Percentiles rank a stretch among this genome's conserved stretches.
Conservation (phyloP, 1,140 invertebrate genomes). For the Penaeus japonicus region DNA sequence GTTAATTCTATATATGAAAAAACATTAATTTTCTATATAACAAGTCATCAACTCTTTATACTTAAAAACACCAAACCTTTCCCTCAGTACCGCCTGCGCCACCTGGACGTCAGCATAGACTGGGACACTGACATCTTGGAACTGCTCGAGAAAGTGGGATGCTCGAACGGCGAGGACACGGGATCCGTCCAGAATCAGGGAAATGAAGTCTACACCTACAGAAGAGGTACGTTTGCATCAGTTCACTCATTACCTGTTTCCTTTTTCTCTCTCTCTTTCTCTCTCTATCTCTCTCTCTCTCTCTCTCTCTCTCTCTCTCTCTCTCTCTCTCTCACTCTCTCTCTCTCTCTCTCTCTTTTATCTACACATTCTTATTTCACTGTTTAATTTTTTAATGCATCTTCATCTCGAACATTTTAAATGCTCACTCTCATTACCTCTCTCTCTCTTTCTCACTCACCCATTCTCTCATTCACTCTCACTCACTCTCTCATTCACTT, state of each 20-base stretch:
- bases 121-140: conserved; percentile 41
- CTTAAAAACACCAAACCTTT: background rate
- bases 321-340: too few species aligned
- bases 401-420: too few species aligned
- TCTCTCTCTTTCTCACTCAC: background rate
- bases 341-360: too few species aligned
- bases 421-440: background rate
- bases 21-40: too few species aligned
- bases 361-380: too few species aligned
- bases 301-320: too few species aligned
- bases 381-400: too few species aligned
- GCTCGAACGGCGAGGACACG: conserved; percentile 22
- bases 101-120: conserved; percentile 52
- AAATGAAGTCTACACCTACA: conserved; percentile 61
- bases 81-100: conserved; percentile 47
- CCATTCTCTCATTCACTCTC: too few species aligned
- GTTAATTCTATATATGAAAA: too few species aligned
- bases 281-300: too few species aligned
- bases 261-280: background rate
- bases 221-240: conserved; percentile 58
- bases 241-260: background rate
- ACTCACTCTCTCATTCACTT: background rate
- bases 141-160: conserved; percentile 54
- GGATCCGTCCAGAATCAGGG: conserved; percentile 39
- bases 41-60: too few species aligned